Base-by-base conservation (phyloP, 2,888 invertebrate species). In the Lasioglossum lativentre region DNA sequence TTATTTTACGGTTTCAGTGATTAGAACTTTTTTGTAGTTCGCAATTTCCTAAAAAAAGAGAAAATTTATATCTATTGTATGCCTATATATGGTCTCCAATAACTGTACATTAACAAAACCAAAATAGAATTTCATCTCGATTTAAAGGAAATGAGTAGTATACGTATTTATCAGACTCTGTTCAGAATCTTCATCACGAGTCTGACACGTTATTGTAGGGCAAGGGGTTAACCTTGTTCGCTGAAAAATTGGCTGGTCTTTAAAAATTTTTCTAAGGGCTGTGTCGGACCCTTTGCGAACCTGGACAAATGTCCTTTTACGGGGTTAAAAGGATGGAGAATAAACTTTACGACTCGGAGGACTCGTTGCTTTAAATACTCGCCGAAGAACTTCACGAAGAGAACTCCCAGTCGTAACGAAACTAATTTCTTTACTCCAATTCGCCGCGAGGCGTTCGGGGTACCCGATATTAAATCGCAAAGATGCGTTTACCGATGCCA, bases 401-500 rank as follows among this genome's bases (percentile, higher is more conserved):
- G 52, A 27, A 23, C 76, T n/a, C 14, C 27, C 38, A 19, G 68
- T 59, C 52, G 66, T 6, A 47, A 59, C 52, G 6, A 5, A 79
- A 27, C 4, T 1, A 70, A 78, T 19, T 80, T 78, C 27, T 79
- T 78, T 82, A 86, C 72, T 88, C 82, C 78, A 79, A 81, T 89
- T 89, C 70, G 34, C 27, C 52, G 23, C 52, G 23, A 38, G 59
- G 42, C 68, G 72, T 42, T 68, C 8, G 34, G 34, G 34, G 75
- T 73, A 56, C 45, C 52, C 75, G 80, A 78, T 74, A 82, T 83
- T 76, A 85, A 89, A 81, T 81, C 72, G 5, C 76, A 34, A 82
- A 74, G 89, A 89, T 89, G 89, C 89, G 86, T 87, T 87, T 88
- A 88, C 74, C 75, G 80, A 88, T 88, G 80, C 86, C 83, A 86